These are phyloP conservation scores for Lophochroa leadbeateri DNA, from an alignment of 2,113 vertebrate species.

Conservation along the genomic window DNA sequence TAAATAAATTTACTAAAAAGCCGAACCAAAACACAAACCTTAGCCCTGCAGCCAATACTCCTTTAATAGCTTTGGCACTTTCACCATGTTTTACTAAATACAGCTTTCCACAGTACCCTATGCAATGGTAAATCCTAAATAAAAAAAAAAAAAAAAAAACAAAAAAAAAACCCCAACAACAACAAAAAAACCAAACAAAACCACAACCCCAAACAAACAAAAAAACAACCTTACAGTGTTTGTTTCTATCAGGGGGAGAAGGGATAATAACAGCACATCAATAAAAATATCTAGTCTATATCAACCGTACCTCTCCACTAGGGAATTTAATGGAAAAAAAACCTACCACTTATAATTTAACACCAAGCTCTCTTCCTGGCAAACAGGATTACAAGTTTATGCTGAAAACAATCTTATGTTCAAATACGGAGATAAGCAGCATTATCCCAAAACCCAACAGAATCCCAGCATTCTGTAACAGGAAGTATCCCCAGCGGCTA, in stretches of 20 bases:
- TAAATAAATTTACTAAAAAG: conserved; percentile 16
- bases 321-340: not conserved
- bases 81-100: not conserved
- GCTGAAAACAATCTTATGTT: conserved; percentile 92
- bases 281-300: conserved; percentile 12
- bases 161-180: no score
- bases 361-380: not conserved
- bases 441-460: conserved; percentile 95
- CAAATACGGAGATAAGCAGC: conserved; percentile 94
- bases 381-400: conserved; percentile 80
- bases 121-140: not conserved
- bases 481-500: conserved; percentile 94
- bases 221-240: not conserved
- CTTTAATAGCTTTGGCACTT: conserved; percentile 25
- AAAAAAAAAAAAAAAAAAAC: not conserved
- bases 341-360: conserved; percentile 31
- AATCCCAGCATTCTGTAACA: conserved; percentile 96
- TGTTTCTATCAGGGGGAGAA: not conserved
- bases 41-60: not conserved
- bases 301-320: not conserved
- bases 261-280: not conserved
- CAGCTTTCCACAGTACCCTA: not conserved
- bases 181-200: no score
- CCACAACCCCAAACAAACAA: not conserved
- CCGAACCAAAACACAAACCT: not conserved